A percentile compares a stretch with the other conserved stretches of the same genome.
Evolutionary conservation across 2,113 vertebrate species (phyloP).

Genomic region (Gobius niger): DNA sequence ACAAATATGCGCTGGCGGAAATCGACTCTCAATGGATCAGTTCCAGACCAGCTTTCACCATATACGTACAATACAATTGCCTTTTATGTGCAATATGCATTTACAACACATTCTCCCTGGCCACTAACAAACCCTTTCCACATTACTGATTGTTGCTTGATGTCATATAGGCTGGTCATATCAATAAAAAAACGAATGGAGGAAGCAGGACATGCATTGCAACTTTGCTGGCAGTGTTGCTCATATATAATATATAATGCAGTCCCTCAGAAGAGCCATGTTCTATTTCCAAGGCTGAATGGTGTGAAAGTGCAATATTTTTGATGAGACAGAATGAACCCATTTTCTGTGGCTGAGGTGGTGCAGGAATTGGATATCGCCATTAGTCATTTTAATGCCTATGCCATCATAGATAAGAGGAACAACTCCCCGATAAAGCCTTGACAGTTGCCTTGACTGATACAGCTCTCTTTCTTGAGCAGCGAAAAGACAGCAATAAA

Average conservation of each 20-base stretch:
- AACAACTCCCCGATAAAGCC: not conserved
- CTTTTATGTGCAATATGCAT: too few relatives aligned
- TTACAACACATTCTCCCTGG: too few relatives aligned
- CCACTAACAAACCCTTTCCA: too few relatives aligned
- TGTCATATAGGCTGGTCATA: not conserved
- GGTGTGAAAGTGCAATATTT: constrained; percentile 25
- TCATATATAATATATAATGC: constrained; percentile 68
- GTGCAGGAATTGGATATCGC: not conserved
- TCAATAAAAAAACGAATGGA: not conserved
- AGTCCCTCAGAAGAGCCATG: constrained; percentile 29
- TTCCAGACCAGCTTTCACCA: too few relatives aligned
- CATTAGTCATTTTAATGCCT: constrained; percentile 17
- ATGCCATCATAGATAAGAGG: not conserved
- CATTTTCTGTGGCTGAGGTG: constrained; percentile 3
- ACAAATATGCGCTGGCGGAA: too few relatives aligned
- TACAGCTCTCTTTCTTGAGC: not conserved
- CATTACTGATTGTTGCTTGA: too few relatives aligned
- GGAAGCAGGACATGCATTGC: not conserved
- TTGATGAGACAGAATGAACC: constrained; percentile 24
- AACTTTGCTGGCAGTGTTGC: constrained; percentile 24
- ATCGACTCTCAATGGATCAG: too few relatives aligned
- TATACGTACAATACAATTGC: too few relatives aligned
- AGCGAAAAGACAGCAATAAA: not conserved
- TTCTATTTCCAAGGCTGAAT: constrained; percentile 19
- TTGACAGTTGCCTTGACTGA: not conserved